A percentile compares a stretch with the other conserved stretches of the same genome.
Evolutionary conservation across 2,888 invertebrate genomes (phyloP).

Genomic region (Schrankia costaestrigalis): DNA sequence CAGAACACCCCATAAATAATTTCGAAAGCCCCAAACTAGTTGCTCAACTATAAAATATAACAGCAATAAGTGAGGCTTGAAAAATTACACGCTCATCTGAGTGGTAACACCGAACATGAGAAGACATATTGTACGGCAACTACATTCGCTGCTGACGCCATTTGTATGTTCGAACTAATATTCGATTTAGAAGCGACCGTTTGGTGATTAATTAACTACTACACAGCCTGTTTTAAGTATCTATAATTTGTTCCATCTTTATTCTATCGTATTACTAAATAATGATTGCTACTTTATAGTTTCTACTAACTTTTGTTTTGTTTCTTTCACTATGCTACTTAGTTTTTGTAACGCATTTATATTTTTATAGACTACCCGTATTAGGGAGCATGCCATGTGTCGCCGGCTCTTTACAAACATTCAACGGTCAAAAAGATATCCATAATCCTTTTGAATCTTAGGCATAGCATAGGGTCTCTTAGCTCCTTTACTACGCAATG

Average conservation of each 20-base stretch:
- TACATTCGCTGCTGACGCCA: constrained; percentile 20
- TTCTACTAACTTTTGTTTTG: too few relatives aligned
- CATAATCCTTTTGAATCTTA: too few relatives aligned
- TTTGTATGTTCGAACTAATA: constrained; percentile 27
- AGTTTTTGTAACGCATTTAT: too few relatives aligned
- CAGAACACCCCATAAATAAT: neutral
- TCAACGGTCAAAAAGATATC: too few relatives aligned
- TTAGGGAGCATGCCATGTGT: too few relatives aligned
- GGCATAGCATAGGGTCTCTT: too few relatives aligned
- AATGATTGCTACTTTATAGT: too few relatives aligned
- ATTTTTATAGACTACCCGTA: too few relatives aligned
- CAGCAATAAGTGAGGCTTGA: constrained; percentile 26
- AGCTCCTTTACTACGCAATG: too few relatives aligned
- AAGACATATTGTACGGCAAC: constrained; percentile 30
- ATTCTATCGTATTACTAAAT: too few relatives aligned
- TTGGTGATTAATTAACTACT: constrained; percentile 25
- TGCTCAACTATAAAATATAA: constrained; percentile 24
- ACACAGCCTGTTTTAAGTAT: constrained; percentile 12
- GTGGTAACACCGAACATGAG: constrained; percentile 19
- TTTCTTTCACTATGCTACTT: too few relatives aligned
- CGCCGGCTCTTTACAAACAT: constrained; percentile 29
- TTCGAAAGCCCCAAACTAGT: constrained; percentile 15
- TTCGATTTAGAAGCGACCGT: constrained; percentile 25
- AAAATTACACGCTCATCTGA: constrained; percentile 31
- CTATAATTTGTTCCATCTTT: too few relatives aligned